Base-by-base conservation (phyloP, 2,113 vertebrate genomes). In the Toxotes chatareus region DNA sequence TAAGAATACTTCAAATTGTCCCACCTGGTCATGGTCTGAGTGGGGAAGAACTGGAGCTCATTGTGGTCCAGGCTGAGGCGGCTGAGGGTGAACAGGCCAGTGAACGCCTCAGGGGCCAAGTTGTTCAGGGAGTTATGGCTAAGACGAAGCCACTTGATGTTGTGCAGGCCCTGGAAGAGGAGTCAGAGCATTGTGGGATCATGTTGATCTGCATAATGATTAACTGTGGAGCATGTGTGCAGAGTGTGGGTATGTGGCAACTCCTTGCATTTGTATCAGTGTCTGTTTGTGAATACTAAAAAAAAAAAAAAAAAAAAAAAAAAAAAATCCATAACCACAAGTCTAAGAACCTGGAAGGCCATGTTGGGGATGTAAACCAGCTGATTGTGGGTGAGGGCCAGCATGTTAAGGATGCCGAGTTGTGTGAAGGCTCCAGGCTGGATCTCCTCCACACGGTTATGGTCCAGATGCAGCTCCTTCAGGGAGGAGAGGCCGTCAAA, bases 301-400 rank as follows among this genome's bases (percentile, higher is more conserved):
- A 27, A 27, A 38, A 14, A 19, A 12, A 27, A 38, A 32, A 46
- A 27, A 27, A 27, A 27, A 31, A 14, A 19, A 12, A 27, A 38
- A 32, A 46, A 13, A 62, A 14, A 12, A 7, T 19, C 49, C 27
- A 11, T 6, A 46, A 5, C 19, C 9, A 23, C 2, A 11, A 16
- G 19, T 44, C 14, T 6, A 23, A 42, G 7, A 53, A 94, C 93
- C 92, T 94, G 98, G 92, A 99, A 99, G 60, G 95, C 95, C 97
- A 99, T 96, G 92, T 97, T 95, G 0, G 98, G 97, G 81, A 99
- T 93, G 79, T 97, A 99, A 73, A 98, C 97, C 66, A 99, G 92
- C 70, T 96, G 95, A 42, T 99, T 99, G 17, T 94, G 93, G 13
- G 93, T 95, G 73, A 99, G 89, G 62, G 95, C 93, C 0, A 99